Evolutionary conservation across 1,140 invertebrate species (phyloP).

Genomic region (Lethocerus indicus): DNA sequence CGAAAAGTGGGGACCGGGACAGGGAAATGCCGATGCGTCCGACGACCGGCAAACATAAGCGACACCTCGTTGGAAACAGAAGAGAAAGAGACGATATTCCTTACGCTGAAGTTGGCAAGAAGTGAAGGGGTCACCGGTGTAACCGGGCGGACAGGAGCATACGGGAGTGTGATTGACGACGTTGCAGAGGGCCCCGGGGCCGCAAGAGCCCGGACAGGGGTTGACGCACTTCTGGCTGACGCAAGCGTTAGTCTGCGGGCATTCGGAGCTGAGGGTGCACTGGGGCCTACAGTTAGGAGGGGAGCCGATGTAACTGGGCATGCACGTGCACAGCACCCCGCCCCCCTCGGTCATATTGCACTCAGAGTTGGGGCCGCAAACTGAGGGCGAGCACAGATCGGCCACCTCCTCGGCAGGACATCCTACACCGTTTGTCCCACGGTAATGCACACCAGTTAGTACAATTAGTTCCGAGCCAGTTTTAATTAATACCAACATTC

Average conservation of each 20-base stretch:
- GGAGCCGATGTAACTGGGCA: constrained; percentile 55
- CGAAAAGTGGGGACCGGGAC: too few relatives aligned
- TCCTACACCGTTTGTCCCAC: background rate
- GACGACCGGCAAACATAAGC: too few relatives aligned
- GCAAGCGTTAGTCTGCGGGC: constrained; percentile 59
- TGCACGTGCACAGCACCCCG: constrained; percentile 43
- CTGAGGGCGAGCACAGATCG: constrained; percentile 57
- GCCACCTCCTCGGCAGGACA: background rate
- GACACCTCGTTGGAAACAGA: too few relatives aligned
- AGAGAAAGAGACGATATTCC: too few relatives aligned
- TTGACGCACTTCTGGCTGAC: constrained; percentile 62
- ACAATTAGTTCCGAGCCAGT: background rate
- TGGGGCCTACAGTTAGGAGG: constrained; percentile 64
- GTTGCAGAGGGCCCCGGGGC: constrained; percentile 65
- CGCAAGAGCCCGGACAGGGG: constrained; percentile 64
- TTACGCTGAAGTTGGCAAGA: constrained; percentile 32
- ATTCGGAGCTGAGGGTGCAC: constrained; percentile 64
- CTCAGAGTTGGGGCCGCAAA: constrained; percentile 60
- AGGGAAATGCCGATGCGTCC: too few relatives aligned
- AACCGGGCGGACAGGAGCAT: constrained; percentile 55
- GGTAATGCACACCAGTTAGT: background rate
- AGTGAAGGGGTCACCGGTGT: constrained; percentile 63
- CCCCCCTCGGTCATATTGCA: constrained; percentile 31
- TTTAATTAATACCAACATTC: background rate
- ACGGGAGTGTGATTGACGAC: constrained; percentile 69